Evolutionary conservation across 2,888 invertebrate genomes (phyloP), one percentile per base, ranked within the genome.

Genomic region (Chirona hameri): DNA sequence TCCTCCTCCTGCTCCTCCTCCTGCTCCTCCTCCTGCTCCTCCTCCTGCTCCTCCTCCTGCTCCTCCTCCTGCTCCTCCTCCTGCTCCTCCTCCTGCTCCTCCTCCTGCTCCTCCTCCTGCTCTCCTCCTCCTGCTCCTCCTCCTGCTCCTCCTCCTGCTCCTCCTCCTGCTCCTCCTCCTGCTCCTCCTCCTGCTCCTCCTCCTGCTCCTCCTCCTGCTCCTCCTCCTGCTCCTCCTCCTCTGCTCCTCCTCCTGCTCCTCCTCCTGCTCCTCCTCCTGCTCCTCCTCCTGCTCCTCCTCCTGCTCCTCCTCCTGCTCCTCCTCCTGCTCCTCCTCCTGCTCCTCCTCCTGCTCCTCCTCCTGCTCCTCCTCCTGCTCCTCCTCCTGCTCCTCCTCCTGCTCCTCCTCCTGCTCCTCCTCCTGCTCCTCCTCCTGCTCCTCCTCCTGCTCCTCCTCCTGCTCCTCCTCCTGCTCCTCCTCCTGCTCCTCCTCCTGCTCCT

Each of bases 171-270:
- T 48, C 27, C 15, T 21, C 46, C 18, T 14, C 31, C 46, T 52
- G n/a, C 83, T 52, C 76, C 65, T 65, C 48, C 65, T 31, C 57
- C 79, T 21, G 27, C 69, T 39, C 46, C 72, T 65, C 48, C 29
- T 52, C 72, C 80, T 82, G 60, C 83, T 72, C 76, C 79, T 48
- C 60, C 39, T 76, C n/a, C 72, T n/a, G 46, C 46, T 79, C n/a
- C n/a, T n/a, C n/a, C n/a, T n/a, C n/a, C n/a, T n/a, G n/a, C n/a
- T n/a, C n/a, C n/a, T n/a, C n/a, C n/a, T n/a, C n/a, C n/a, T n/a
- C n/a, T n/a, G n/a, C n/a, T n/a, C n/a, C n/a, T n/a, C n/a, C n/a
- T n/a, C 31, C 65, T 65, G 48, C 72, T 82, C 72, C 60, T 81
- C 81, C 82, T 29, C 76, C 48, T 79, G 80, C 82, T 57, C 31